Conservation (phyloP, 2,113 vertebrate genomes). For the Empidonax alnorum region DNA sequence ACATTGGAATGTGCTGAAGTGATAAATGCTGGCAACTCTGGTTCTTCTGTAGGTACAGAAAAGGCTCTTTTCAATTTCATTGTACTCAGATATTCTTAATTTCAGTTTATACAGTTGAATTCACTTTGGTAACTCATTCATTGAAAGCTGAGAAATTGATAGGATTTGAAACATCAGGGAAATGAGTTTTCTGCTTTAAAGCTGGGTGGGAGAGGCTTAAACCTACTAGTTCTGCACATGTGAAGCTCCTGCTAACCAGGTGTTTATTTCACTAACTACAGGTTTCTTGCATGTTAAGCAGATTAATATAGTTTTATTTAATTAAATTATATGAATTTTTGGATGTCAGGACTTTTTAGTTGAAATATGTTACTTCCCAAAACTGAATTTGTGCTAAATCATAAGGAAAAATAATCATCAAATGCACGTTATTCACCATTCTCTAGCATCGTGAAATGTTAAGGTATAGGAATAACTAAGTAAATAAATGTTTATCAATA, state of each 20-base stretch:
- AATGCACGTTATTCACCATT: background rate
- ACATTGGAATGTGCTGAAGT: background rate
- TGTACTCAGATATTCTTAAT: background rate
- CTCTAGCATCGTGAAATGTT: background rate
- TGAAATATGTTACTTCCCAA: background rate
- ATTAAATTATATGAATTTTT: background rate
- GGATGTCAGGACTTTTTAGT: background rate
- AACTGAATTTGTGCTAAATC: background rate
- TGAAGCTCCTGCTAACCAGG: background rate
- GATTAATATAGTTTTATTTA: background rate
- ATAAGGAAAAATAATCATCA: background rate
- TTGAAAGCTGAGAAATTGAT: background rate
- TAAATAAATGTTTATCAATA: background rate
- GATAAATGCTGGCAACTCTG: background rate
- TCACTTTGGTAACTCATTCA: background rate
- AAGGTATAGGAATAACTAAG: background rate
- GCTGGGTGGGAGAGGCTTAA: background rate
- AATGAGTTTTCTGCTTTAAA: background rate
- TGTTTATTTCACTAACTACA: background rate
- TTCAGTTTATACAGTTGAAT: slow-evolving; percentile 12
- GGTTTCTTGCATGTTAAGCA: background rate
- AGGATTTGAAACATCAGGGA: slow-evolving; percentile 15
- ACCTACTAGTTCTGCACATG: background rate
- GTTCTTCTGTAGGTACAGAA: background rate
- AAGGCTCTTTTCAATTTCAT: background rate